Conservation (phyloP, 2,113 vertebrate species). For the Bubo bubo region DNA sequence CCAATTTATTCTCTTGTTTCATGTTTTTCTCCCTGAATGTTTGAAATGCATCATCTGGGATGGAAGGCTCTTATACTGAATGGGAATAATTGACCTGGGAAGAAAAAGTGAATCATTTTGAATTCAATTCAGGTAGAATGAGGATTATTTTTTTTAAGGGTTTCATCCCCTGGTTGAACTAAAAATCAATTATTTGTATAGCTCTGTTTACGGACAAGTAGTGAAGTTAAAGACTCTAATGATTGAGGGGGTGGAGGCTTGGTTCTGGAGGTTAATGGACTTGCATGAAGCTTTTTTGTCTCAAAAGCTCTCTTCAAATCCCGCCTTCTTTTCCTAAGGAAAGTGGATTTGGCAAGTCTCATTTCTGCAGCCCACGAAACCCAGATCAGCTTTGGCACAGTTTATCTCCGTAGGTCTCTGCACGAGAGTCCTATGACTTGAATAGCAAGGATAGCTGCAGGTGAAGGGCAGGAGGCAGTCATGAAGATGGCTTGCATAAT, state of each 20-base stretch:
- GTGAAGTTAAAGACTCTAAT: not conserved
- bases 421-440: not conserved
- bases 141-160: not conserved
- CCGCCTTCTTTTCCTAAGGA: not conserved
- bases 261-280: slow-evolving; percentile 17
- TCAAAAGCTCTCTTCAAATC: not conserved
- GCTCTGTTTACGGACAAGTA: not conserved
- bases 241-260: not conserved
- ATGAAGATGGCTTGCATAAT: rapidly evolving
- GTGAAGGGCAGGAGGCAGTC: not conserved
- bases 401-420: not conserved
- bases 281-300: not conserved
- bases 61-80: not conserved
- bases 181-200: slow-evolving; percentile 19
- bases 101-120: not conserved
- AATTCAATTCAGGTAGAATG: not conserved
- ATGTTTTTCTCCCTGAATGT: not conserved
- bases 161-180: slow-evolving; percentile 5
- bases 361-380: not conserved
- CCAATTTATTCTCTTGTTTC: not conserved
- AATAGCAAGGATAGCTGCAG: not conserved
- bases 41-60: not conserved
- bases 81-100: not conserved
- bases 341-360: not conserved
- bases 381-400: not conserved